Evolutionary conservation across 2,113 vertebrate species (phyloP).

Genomic region (Dipodomys spectabilis): DNA sequence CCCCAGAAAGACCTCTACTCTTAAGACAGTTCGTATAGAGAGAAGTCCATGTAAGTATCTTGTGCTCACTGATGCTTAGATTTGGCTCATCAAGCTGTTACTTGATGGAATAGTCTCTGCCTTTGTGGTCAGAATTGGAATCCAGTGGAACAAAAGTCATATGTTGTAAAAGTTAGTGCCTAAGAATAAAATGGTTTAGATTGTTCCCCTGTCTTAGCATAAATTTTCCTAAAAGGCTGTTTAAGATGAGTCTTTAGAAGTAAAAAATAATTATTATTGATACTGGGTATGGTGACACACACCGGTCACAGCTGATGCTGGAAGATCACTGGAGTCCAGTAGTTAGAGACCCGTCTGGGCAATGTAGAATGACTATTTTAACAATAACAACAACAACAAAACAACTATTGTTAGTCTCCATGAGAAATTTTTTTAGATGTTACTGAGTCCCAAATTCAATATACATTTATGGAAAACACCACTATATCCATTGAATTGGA

Average conservation of each 20-base stretch:
- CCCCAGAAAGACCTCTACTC: slow-evolving; percentile 73
- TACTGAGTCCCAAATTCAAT: too few species aligned
- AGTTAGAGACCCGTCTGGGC: background rate
- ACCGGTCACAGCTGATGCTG: background rate
- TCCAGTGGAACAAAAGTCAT: background rate
- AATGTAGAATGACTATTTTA: too few species aligned
- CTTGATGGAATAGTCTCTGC: background rate
- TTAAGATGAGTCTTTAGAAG: background rate
- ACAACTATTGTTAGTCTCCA: background rate
- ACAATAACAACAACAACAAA: background rate
- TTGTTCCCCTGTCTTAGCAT: too few species aligned
- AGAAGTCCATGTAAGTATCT: slow-evolving; percentile 91
- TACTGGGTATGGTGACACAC: background rate
- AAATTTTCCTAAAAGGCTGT: background rate
- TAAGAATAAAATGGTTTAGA: too few species aligned
- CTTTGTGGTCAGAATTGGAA: background rate
- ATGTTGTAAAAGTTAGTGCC: background rate
- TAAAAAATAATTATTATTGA: slow-evolving; percentile 34
- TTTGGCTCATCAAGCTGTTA: background rate
- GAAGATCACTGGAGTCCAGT: background rate
- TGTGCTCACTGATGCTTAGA: background rate
- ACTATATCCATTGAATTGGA: background rate
- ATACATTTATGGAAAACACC: background rate
- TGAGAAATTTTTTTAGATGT: background rate
- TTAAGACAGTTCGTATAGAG: slow-evolving; percentile 90